These are phyloP conservation scores for Megaceryle torquata DNA, from an alignment of 2,113 vertebrate species.

Conservation along the genomic window DNA sequence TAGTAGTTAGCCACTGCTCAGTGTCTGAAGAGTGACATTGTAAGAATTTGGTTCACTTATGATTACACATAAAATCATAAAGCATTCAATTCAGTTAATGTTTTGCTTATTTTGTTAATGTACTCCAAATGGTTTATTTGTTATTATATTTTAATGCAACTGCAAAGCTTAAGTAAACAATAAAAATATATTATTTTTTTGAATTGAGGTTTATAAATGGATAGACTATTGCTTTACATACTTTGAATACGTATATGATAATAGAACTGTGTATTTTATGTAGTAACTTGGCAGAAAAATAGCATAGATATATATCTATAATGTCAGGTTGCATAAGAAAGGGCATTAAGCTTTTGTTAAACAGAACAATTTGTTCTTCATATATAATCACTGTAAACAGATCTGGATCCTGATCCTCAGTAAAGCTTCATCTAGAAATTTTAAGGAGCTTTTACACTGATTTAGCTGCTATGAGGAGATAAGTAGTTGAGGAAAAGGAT, in stretches of 20 bases:
- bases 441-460: not conserved
- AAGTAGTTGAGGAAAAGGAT: not conserved
- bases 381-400: not conserved
- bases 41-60: slow-evolving; percentile 70
- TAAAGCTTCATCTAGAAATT: not conserved
- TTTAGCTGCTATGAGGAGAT: not conserved
- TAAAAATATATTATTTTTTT: slow-evolving; percentile 64
- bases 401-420: not conserved
- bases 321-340: slow-evolving; percentile 5
- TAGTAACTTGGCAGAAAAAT: slow-evolving; percentile 46
- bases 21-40: slow-evolving; percentile 41
- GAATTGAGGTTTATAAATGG: slow-evolving; percentile 62
- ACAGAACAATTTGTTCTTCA: not conserved
- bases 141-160: slow-evolving; percentile 68
- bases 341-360: slow-evolving; percentile 13
- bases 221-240: slow-evolving; percentile 53
- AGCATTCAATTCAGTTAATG: slow-evolving; percentile 39
- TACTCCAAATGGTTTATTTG: slow-evolving; percentile 65
- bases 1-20: slow-evolving; percentile 64
- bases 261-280: slow-evolving; percentile 46
- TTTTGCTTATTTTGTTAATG: slow-evolving; percentile 74
- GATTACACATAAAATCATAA: slow-evolving; percentile 56
- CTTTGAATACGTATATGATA: slow-evolving; percentile 50
- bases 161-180: slow-evolving; percentile 69
- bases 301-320: not conserved